phyloP scores from a whole-genome alignment of 2,888 invertebrate genomes.

The Drosophila peninsularis region DNA sequence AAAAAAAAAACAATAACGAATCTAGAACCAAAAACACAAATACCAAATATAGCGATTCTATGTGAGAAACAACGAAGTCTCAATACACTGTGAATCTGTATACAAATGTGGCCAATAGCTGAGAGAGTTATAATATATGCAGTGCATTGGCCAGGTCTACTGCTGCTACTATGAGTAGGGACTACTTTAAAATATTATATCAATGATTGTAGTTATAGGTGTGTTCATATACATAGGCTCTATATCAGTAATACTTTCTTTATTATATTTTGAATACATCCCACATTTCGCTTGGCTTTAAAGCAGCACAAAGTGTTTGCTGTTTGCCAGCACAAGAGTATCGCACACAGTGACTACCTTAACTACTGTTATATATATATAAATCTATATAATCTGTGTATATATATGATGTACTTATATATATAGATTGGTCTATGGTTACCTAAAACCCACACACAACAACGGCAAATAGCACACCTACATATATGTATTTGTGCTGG shows the following conservation, averaged over 20 bases:
- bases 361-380: conserved; percentile 9
- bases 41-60: neutral
- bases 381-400: neutral
- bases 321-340: conserved; percentile 21
- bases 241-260: neutral
- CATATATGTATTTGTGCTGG: conserved; percentile 35
- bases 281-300: neutral
- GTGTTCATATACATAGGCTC: no score
- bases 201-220: no score
- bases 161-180: no score
- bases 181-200: no score
- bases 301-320: conserved; percentile 5
- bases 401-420: neutral
- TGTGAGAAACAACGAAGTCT: conserved; percentile 11
- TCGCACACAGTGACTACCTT: conserved; percentile 13
- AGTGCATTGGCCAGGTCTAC: no score
- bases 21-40: neutral
- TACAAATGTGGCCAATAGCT: no score
- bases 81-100: conserved; percentile 22
- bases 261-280: neutral
- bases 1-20: conserved; percentile 7
- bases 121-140: no score
- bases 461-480: conserved; percentile 33
- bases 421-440: conserved; percentile 18
- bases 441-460: conserved; percentile 29